Conservation (phyloP, 1,140 invertebrate species). For the honey bee (Apis mellifera) region Amel_HAv3.1 CM009936.2:16610001-16610500, state of each 20-base stretch:
- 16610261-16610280: slow-evolving; percentile 96
- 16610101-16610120: slow-evolving; percentile 90
- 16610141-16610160: background rate
- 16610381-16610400: no score
- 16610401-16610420: background rate
- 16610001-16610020: slow-evolving; percentile 89
- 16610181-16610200: slow-evolving; percentile 78
- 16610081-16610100: slow-evolving; percentile 92
- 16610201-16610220: slow-evolving; percentile 86
- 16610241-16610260: slow-evolving; percentile 95
- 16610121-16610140: slow-evolving; percentile 22
- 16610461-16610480: background rate
- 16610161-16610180: background rate
- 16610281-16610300: slow-evolving; percentile 86
- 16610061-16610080: slow-evolving; percentile 94
- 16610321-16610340: slow-evolving; percentile 26
- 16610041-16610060: slow-evolving; percentile 95
- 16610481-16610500: background rate
- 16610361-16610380: background rate
- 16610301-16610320: slow-evolving; percentile 82
- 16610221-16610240: slow-evolving; percentile 92
- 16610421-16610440: slow-evolving; percentile 1
- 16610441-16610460: background rate
- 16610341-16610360: background rate
- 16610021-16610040: slow-evolving; percentile 96